Base-by-base conservation (phyloP, 2,888 invertebrate genomes). In the Serripes groenlandicus region DNA sequence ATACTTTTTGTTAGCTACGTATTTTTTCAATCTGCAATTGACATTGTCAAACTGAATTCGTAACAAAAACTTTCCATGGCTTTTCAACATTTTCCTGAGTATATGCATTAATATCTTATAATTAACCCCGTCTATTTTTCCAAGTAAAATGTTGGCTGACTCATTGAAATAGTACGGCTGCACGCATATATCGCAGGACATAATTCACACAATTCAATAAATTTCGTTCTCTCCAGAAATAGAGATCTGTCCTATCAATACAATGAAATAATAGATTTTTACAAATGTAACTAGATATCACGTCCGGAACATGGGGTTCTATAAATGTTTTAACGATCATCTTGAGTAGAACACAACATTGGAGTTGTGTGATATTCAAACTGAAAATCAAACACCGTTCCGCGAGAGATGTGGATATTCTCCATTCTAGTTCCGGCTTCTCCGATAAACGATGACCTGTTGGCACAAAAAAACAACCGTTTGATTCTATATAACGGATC, bases 271-370 rank as follows among this genome's bases (percentile, higher is more conserved):
- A 42, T 34, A 1, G 60, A 60, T 66, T n/a, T n/a, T 76, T 76
- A 69, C 75, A 76, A 34, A 58, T 34, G 32, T 70, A 76, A 52
- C 76, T 76, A 30, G 78, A 78, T 34, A 78, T 56, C 5, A 21
- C 32, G 18, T 78, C 56, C 9, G 35, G 23, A 54, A 66, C 37
- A 21, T 28, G 4, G 7, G 66, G 66, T 4, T 5, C 35, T 23
- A 35, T 54, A 26, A 26, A 56, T 56, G 35, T n/a, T 30, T 78
- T 78, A 3, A 78, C 34, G 11, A 78, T 64, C 72, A 78, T 64
- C 54, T 78, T 78, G 26, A 78, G 32, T n/a, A 78, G 35, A 21
- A 72, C 54, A 32, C 37, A 78, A 62, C 72, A 72, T 37, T 42
- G 34, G 3, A 78, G 54, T 56, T 78, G 78, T 28, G 71, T 78